These are phyloP conservation scores for Ctenopoma multispine DNA, from an alignment of 2,797 vertebrate genomes.

Conservation along the genomic window DNA sequence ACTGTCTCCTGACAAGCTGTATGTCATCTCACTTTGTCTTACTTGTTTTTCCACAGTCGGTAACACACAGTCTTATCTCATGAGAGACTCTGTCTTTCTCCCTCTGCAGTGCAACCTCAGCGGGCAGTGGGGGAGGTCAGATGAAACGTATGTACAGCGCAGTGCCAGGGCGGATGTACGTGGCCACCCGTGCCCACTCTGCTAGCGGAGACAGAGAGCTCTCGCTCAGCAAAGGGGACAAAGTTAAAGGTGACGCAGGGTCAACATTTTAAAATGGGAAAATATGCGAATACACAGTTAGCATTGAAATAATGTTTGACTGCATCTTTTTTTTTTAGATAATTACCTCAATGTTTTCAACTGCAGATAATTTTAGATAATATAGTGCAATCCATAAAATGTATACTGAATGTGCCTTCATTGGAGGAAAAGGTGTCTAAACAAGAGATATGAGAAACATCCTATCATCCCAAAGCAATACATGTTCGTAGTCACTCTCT, in stretches of 20 bases:
- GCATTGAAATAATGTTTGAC: not conserved
- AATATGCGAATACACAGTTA: not conserved
- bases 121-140: constrained; percentile 71
- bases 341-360: not conserved
- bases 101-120: constrained; percentile 59
- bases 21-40: constrained; percentile 48
- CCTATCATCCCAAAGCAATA: constrained; percentile 27
- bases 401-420: not conserved
- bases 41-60: constrained; percentile 47
- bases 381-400: not conserved
- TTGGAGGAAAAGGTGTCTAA: constrained; percentile 28
- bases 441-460: constrained; percentile 28
- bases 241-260: constrained; percentile 89
- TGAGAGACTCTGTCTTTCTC: constrained; percentile 18
- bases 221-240: constrained; percentile 92
- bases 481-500: constrained; percentile 16
- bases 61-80: constrained; percentile 36
- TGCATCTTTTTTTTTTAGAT: not conserved
- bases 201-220: constrained; percentile 90
- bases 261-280: not conserved
- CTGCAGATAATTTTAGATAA: not conserved
- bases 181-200: constrained; percentile 89
- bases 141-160: constrained; percentile 92
- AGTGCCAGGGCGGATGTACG: constrained; percentile 90
- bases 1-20: constrained; percentile 47